Evolutionary conservation across 2,888 invertebrate species (phyloP), one percentile per base, ranked within the genome.

Genomic region (Drosophila atripex): DNA sequence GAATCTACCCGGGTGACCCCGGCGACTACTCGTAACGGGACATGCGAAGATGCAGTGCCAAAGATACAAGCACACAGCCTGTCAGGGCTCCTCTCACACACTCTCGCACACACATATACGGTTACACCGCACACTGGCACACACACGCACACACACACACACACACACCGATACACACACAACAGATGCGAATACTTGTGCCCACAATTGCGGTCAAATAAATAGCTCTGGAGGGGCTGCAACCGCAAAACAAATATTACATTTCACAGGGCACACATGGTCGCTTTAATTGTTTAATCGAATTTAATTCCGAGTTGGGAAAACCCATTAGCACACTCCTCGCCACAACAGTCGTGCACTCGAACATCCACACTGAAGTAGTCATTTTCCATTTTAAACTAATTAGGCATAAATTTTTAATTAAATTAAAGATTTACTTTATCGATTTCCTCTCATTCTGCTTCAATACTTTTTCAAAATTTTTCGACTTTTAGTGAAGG

Each of bases 41-140:
- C 50, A 71, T 59, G 71, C 63, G 76, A 68, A 73, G 79, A 82
- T 82, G 79, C 75, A 73, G 69, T 59, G 71, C 56, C 69, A 73
- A 77, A 71, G 84, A 79, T 83, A 75, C 65, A 69, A 70, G 70
- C 50, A 57, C 70, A 69, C 41, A 14, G 69, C 57, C 68, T 57
- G 63, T 64, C 51, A 64, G 65, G 51, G 64, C 38, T 60, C 59
- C 60, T 59, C 60, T 58, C 59, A 28, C 60, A 32, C n/a, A 32
- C 32, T 32, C 39, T 6, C n/a, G 7, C 23, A 18, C 21, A 18
- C 21, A 47, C 52, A 52, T 32, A 32, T 32, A 32, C 32, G 12
- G 32, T 32, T 32, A 32, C 12, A 32, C 1, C 63, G 30, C 35
- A 65, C 50, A 46, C 52, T 32, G 47, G 39, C 28, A 32, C 58